Percentiles rank a stretch among this genome's conserved stretches.
Evolutionary conservation across 2,797 vertebrate genomes (phyloP).

Genomic region (Lerista edwardsae): DNA sequence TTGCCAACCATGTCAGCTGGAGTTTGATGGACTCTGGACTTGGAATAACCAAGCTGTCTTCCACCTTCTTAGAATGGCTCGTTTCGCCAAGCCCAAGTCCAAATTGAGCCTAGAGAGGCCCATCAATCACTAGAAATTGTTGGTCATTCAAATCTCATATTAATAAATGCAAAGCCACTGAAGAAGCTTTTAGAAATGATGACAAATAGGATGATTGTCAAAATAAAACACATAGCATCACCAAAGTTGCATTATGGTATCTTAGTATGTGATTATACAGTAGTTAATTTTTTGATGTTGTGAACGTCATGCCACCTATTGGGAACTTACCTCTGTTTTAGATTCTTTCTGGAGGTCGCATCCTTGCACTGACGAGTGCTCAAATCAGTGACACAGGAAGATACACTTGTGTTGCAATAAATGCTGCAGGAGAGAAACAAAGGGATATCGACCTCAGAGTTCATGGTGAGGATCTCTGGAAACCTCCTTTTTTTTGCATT

Average conservation of each 20-base stretch:
- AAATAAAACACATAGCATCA: background rate
- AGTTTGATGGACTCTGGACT: background rate
- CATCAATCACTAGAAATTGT: background rate
- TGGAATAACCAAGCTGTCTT: background rate
- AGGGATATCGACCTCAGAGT: constrained; percentile 87
- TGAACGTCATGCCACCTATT: background rate
- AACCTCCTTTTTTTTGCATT: background rate
- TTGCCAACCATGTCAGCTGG: too few species aligned
- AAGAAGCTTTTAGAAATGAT: background rate
- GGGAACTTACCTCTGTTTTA: constrained; percentile 51
- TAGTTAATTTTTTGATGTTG: background rate
- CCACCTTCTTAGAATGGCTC: background rate
- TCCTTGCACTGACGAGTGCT: constrained; percentile 84
- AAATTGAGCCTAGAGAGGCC: background rate
- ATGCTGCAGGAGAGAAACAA: constrained; percentile 93
- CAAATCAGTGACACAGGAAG: constrained; percentile 90
- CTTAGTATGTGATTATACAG: background rate
- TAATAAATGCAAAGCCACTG: background rate
- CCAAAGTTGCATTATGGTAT: background rate
- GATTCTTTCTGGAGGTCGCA: constrained; percentile 89
- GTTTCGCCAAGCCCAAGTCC: background rate
- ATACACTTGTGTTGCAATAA: constrained; percentile 94
- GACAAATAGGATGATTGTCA: too few species aligned
- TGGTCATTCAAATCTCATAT: background rate
- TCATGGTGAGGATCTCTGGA: constrained; percentile 82